These are phyloP conservation scores for Mnemiopsis leidyi DNA, from an alignment of 37 sponge, comb jelly and placozoan genomes.

Conservation along the genomic window DNA sequence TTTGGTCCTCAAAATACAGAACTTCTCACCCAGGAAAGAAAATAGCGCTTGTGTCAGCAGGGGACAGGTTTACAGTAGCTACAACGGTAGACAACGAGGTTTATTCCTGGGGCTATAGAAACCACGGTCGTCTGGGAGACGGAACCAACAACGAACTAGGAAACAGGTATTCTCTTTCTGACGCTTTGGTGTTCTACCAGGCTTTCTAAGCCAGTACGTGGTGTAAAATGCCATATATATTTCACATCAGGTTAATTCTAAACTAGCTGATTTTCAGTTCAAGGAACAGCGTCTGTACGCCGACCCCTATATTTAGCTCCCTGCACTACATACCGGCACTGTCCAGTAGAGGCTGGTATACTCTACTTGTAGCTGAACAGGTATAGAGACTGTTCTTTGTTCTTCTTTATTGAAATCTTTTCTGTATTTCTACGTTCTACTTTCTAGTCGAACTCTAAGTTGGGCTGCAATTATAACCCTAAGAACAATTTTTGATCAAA, in stretches of 20 bases:
- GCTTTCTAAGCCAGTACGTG: too few species aligned
- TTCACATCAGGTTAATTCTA: too few species aligned
- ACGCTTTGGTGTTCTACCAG: too few species aligned
- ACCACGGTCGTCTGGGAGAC: slow-evolving; percentile 53
- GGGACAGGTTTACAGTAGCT: slow-evolving; percentile 57
- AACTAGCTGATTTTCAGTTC: slow-evolving; percentile 45
- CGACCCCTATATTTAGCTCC: slow-evolving; percentile 39
- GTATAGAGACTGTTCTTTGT: too few species aligned
- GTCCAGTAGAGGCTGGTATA: slow-evolving; percentile 39
- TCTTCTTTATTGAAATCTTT: too few species aligned
- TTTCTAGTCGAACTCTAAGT: too few species aligned
- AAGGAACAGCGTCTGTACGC: slow-evolving; percentile 45
- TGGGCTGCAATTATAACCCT: too few species aligned
- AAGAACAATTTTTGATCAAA: too few species aligned
- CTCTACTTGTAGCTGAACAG: slow-evolving; percentile 55
- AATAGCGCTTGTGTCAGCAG: slow-evolving; percentile 40
- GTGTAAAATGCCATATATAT: not conserved
- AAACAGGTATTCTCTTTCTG: too few species aligned
- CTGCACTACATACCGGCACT: slow-evolving; percentile 59
- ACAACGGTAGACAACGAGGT: slow-evolving; percentile 44
- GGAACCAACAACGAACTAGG: not conserved
- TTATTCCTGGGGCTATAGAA: slow-evolving; percentile 46
- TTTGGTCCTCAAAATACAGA: too few species aligned
- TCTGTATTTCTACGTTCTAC: too few species aligned
- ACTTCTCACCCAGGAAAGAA: slow-evolving; percentile 58